Evolutionary conservation across 2,888 invertebrate genomes (phyloP), one percentile per base, ranked within the genome.

Genomic region (Ceratothoa steindachneri): DNA sequence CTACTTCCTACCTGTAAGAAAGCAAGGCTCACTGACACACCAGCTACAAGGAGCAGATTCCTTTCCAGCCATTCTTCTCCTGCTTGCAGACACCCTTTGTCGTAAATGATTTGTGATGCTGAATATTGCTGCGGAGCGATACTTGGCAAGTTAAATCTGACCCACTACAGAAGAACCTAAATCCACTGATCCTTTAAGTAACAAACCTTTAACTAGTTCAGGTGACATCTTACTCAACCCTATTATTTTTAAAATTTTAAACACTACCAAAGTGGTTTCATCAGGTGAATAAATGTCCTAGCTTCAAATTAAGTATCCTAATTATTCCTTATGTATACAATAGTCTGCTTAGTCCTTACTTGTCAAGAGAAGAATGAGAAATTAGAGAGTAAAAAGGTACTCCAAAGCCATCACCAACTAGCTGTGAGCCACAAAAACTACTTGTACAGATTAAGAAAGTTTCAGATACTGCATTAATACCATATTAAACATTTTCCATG

Each of bases 51-150:
- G 85, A 97, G 91, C 83, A 97, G 89, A 87, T 98, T 97, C 84
- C 90, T 89, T 86, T 96, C 95, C 83, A 96, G 89, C 97, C 97
- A 97, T 84, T 93, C 93, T 85, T 97, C 95, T 60, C 93, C 93
- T 73, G 95, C 92, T 83, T 93, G 92, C 83, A 98, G 88, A 86
- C 97, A 98, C 84, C 97, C 97, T 84, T 92, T 93, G 85, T 95
- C 95, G 87, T 93, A 91, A 86, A 88, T 86, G 55, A 83, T 91
- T 88, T 92, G 92, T 83, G 90, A 88, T 84, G 89, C 89, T 86
- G 93, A 93, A 87, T 86, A 89, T 85, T 86, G 90, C 93, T 93
- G 86, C 67, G 74, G 72, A 67, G 15, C 28, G 19, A 69, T 5
- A 69, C 22, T 67, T 22, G n/a, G n/a, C n/a, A n/a, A n/a, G n/a